phyloP scores from a whole-genome alignment of 2,888 invertebrate species.

The Ochropleura plecta region DNA sequence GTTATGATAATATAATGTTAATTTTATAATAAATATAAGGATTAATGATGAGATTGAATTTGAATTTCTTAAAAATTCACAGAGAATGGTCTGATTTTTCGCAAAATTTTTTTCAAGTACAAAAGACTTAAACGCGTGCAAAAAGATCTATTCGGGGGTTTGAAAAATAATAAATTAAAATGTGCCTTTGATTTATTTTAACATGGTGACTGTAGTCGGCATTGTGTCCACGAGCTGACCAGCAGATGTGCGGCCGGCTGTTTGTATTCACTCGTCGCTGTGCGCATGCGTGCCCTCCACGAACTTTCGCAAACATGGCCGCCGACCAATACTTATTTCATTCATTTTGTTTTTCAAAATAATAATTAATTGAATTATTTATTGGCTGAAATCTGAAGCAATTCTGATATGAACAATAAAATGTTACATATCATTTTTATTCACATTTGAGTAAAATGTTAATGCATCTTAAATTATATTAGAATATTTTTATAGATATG shows the following conservation, averaged over 20 bases:
- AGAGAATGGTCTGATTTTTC: background rate
- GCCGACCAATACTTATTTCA: conserved; percentile 64
- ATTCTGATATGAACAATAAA: background rate
- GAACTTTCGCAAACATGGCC: conserved; percentile 82
- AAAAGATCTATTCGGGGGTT: background rate
- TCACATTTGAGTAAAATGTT: background rate
- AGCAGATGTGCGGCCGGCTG: conserved; percentile 89
- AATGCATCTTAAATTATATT: background rate
- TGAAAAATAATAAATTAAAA: background rate
- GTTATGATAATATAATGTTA: too few species aligned
- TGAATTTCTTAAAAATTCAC: background rate
- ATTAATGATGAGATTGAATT: background rate
- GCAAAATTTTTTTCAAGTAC: conserved; percentile 24
- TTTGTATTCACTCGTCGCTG: conserved; percentile 79
- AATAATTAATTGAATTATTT: background rate
- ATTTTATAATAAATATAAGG: too few species aligned
- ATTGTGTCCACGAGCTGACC: conserved; percentile 90
- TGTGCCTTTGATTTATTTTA: conserved; percentile 27
- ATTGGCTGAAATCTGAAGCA: background rate
- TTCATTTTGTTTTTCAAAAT: conserved; percentile 23
- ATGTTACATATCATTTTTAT: background rate
- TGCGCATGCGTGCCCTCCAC: conserved; percentile 83
- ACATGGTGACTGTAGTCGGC: conserved; percentile 70
- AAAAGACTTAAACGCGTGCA: conserved; percentile 63
- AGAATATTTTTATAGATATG: background rate